These are phyloP conservation scores for Nomada ruficornis DNA, from an alignment of 2,888 invertebrate species.

Conservation along the genomic window DNA sequence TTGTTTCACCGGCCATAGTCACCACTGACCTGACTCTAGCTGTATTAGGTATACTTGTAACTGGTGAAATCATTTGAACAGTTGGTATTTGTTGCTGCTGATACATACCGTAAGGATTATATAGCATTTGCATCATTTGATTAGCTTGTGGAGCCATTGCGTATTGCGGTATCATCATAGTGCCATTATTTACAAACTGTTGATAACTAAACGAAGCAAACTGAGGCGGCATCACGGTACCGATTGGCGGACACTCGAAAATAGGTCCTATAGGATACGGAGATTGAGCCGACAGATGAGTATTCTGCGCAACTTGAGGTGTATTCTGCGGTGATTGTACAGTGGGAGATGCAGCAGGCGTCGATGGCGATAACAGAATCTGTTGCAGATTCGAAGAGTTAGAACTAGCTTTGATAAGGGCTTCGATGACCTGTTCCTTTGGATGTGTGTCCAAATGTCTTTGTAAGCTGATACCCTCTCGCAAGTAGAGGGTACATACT, in stretches of 20 bases:
- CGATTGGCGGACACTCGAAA: slow-evolving; percentile 82
- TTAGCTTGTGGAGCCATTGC: slow-evolving; percentile 85
- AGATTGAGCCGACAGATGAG: slow-evolving; percentile 75
- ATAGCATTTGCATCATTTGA: slow-evolving; percentile 85
- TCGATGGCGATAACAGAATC: slow-evolving; percentile 52
- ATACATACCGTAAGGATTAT: slow-evolving; percentile 85
- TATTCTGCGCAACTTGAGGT: slow-evolving; percentile 59
- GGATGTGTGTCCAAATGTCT: slow-evolving; percentile 94
- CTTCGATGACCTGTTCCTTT: slow-evolving; percentile 94
- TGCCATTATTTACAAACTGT: slow-evolving; percentile 86
- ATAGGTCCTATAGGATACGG: slow-evolving; percentile 81
- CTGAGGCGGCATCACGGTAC: slow-evolving; percentile 82
- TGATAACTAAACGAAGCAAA: slow-evolving; percentile 86
- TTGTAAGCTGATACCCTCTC: slow-evolving; percentile 93
- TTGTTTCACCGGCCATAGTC: slow-evolving; percentile 71
- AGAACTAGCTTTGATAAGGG: slow-evolving; percentile 86
- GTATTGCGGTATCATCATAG: slow-evolving; percentile 86
- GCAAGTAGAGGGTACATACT: slow-evolving; percentile 93
- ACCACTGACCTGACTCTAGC: slow-evolving; percentile 75
- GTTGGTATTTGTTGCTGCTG: slow-evolving; percentile 85
- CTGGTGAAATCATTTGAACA: slow-evolving; percentile 85
- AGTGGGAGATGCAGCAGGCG: slow-evolving; percentile 60
- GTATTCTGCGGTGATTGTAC: slow-evolving; percentile 61
- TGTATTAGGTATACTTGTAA: slow-evolving; percentile 81
- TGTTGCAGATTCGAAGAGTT: slow-evolving; percentile 65